A percentile compares a stretch with the other conserved stretches of the same genome.
These are phyloP conservation scores for Micropoecilia bifurca DNA, from an alignment of 2,797 vertebrate genomes.

Conservation along the genomic window DNA sequence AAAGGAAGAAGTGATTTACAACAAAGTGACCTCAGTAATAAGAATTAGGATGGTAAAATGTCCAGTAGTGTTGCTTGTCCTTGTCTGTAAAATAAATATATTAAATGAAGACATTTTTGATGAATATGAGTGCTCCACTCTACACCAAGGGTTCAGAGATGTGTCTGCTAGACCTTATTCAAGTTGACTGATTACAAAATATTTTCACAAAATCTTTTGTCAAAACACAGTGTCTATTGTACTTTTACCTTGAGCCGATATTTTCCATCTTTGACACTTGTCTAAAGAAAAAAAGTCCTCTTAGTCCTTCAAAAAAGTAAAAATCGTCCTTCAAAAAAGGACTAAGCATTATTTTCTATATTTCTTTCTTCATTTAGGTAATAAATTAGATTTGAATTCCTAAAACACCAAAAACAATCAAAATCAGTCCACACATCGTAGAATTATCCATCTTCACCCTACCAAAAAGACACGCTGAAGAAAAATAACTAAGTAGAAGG, in stretches of 20 bases:
- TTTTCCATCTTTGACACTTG: too few species aligned
- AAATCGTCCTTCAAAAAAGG: too few species aligned
- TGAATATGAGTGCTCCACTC: neutral
- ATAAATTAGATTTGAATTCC: too few species aligned
- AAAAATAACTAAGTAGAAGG: constrained; percentile 7
- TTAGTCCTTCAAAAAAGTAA: too few species aligned
- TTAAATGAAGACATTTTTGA: neutral
- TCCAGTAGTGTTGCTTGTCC: neutral
- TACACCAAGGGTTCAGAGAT: neutral
- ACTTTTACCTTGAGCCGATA: neutral
- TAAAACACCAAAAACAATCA: too few species aligned
- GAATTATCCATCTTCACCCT: neutral
- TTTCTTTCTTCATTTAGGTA: too few species aligned
- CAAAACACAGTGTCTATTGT: neutral
- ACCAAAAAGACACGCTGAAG: neutral
- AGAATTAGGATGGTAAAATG: neutral
- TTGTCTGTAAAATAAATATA: neutral
- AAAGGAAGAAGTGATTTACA: neutral
- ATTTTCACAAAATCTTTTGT: neutral
- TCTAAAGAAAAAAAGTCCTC: too few species aligned
- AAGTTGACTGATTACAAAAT: neutral
- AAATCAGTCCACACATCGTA: too few species aligned
- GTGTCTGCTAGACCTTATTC: neutral
- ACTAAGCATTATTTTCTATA: too few species aligned
- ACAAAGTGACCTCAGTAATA: neutral